A percentile compares a stretch with the other conserved stretches of the same genome.
Conservation (phyloP, 2,797 vertebrate genomes). For the Ciconia nigra region DNA sequence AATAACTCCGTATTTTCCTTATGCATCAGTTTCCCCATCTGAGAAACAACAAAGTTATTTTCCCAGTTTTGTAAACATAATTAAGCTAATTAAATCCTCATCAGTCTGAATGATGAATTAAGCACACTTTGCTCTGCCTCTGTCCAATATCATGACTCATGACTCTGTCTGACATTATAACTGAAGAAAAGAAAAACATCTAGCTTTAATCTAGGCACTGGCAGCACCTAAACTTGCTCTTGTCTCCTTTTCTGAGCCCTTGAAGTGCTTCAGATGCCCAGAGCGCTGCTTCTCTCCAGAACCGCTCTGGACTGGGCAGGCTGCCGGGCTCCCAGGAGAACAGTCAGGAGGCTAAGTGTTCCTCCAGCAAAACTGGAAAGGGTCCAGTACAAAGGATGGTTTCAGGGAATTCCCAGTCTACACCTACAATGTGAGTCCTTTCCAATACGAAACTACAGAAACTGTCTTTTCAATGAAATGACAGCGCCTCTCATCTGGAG, state of each 20-base stretch:
- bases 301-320: neutral
- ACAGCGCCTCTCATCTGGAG: neutral
- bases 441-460: neutral
- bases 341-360: neutral
- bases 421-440: neutral
- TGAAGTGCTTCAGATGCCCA: neutral
- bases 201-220: neutral
- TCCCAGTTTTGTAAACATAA: neutral
- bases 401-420: neutral
- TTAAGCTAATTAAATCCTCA: neutral
- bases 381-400: neutral
- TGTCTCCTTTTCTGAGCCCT: neutral
- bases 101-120: neutral
- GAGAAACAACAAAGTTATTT: neutral
- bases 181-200: neutral
- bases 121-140: neutral
- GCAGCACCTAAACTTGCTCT: neutral
- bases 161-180: neutral
- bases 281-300: neutral
- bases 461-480: neutral
- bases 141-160: neutral
- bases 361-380: neutral
- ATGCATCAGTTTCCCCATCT: neutral
- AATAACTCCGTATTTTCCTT: neutral
- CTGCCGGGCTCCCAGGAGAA: neutral